Conservation (phyloP, 2,888 invertebrate genomes). For the Rhingia rostrata region DNA sequence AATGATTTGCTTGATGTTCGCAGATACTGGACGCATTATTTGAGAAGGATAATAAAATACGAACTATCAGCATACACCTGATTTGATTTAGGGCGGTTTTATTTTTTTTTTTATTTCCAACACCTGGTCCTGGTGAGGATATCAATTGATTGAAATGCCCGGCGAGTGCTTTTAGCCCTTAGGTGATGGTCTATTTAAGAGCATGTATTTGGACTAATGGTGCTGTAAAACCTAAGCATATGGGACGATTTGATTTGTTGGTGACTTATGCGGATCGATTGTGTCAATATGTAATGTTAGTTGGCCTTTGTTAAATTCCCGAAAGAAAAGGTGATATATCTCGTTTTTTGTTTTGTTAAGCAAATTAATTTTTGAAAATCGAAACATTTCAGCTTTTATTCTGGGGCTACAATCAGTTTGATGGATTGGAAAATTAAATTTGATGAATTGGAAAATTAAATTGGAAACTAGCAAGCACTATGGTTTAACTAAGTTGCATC, state of each 20-base stretch:
- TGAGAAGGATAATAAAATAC: conserved; percentile 18
- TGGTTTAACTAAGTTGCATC: too few relatives aligned
- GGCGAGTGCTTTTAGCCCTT: conserved; percentile 39
- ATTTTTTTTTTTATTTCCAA: conserved; percentile 26
- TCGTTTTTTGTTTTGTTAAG: too few relatives aligned
- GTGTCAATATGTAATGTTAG: conserved; percentile 23
- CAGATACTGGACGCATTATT: neutral
- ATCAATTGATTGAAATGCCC: conserved; percentile 41
- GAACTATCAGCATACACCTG: conserved; percentile 14
- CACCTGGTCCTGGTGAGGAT: conserved; percentile 45
- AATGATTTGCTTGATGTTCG: conserved; percentile 33
- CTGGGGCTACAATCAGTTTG: too few relatives aligned
- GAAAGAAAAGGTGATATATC: neutral
- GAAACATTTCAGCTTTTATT: too few relatives aligned
- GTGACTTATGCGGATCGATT: conserved; percentile 16
- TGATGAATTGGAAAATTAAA: too few relatives aligned
- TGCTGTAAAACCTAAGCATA: conserved; percentile 13
- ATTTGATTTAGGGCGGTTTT: neutral
- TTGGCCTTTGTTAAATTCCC: conserved; percentile 10
- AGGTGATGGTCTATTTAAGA: conserved; percentile 21
- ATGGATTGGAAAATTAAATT: too few relatives aligned
- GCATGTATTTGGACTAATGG: conserved; percentile 45
- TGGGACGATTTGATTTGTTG: conserved; percentile 19
- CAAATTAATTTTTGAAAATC: too few relatives aligned
- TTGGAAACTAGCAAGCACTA: too few relatives aligned